These are phyloP conservation scores for Notodonta ziczac DNA, from an alignment of 2,888 invertebrate genomes.

Conservation along the genomic window DNA sequence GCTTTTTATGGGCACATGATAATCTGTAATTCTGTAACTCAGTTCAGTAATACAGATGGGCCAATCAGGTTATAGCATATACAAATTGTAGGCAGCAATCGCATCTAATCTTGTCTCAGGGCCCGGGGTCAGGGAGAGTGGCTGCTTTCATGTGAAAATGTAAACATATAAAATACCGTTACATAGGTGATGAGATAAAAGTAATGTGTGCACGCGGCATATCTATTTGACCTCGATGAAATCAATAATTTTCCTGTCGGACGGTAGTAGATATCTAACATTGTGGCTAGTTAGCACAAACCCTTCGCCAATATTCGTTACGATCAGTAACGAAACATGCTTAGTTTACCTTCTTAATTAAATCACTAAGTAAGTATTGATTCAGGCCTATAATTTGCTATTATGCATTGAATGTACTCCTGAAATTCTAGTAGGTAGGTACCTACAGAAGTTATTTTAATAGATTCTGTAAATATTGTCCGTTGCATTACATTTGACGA, in stretches of 20 bases:
- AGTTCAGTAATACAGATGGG: neutral
- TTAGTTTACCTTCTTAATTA: neutral
- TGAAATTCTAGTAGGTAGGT: too few relatives aligned
- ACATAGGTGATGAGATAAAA: conserved; percentile 48
- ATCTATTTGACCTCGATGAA: conserved; percentile 49
- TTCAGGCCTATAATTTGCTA: too few relatives aligned
- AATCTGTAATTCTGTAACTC: too few relatives aligned
- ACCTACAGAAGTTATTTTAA: too few relatives aligned
- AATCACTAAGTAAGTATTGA: too few relatives aligned
- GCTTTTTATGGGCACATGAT: too few relatives aligned
- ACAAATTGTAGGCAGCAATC: conserved; percentile 9
- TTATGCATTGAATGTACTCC: too few relatives aligned
- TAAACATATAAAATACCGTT: conserved; percentile 37
- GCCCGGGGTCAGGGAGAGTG: conserved; percentile 32
- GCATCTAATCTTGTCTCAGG: conserved; percentile 31
- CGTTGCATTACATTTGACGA: too few relatives aligned
- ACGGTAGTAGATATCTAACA: neutral
- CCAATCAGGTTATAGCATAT: conserved; percentile 13
- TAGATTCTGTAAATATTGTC: too few relatives aligned
- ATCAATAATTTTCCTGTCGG: conserved; percentile 50
- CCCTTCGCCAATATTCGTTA: neutral
- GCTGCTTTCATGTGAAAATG: conserved; percentile 36
- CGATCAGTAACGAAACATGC: too few relatives aligned
- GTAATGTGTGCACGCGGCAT: conserved; percentile 50
- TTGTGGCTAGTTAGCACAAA: neutral